phyloP scores from a whole-genome alignment of 1,140 invertebrate genomes.

The Caligus rogercresseyi region DNA sequence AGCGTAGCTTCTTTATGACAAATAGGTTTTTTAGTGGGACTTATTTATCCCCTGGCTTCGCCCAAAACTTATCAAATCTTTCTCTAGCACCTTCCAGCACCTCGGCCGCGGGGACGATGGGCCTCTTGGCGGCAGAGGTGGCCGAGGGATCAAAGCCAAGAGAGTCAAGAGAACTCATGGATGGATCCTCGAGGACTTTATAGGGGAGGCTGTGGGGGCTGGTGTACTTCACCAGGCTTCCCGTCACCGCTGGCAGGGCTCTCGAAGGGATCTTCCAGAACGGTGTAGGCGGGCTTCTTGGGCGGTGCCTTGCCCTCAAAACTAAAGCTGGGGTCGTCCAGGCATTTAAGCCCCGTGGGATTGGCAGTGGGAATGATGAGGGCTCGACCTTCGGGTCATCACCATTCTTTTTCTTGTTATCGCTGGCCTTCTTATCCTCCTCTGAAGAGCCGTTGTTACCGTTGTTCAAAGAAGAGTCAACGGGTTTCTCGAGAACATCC shows the following conservation, averaged over 20 bases:
- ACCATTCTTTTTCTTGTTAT: neutral
- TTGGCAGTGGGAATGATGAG: neutral
- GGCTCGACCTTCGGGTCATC: neutral
- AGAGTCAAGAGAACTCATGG: constrained; percentile 20
- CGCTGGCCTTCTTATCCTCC: too few species aligned
- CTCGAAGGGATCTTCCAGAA: constrained; percentile 30
- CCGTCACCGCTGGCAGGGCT: neutral
- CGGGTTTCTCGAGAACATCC: too few species aligned
- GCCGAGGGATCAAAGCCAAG: constrained; percentile 21
- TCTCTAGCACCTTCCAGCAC: constrained; percentile 58
- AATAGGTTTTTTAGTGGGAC: too few species aligned
- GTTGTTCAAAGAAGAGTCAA: too few species aligned
- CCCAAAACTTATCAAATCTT: constrained; percentile 70
- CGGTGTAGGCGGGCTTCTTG: constrained; percentile 23
- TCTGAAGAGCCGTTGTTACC: too few species aligned
- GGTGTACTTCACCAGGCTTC: constrained; percentile 18
- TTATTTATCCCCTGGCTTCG: constrained; percentile 24
- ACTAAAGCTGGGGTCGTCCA: constrained; percentile 10
- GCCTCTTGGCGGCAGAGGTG: constrained; percentile 21
- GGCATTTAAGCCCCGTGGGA: neutral
- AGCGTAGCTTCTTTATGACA: too few species aligned
- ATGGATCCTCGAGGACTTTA: constrained; percentile 21
- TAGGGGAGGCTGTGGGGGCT: constrained; percentile 24
- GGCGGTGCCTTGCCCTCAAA: constrained; percentile 5
- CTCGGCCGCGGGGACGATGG: constrained; percentile 41